These are phyloP conservation scores for Eupsilia transversa DNA, from an alignment of 2,888 invertebrate species.

Conservation along the genomic window DNA sequence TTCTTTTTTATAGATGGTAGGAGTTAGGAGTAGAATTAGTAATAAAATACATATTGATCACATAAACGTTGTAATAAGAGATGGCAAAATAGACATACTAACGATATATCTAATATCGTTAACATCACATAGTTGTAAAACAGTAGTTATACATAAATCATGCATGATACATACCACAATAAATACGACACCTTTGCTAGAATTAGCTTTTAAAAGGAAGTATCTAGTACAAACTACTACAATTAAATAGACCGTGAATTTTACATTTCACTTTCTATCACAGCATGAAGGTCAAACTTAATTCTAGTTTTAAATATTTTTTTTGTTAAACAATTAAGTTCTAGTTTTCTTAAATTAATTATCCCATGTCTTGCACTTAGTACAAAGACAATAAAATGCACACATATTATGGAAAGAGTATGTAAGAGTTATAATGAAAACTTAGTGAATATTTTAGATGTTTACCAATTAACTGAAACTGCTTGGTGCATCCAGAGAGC, in stretches of 20 bases:
- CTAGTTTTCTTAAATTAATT: constrained; percentile 56
- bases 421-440: constrained; percentile 20
- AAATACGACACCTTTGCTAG: constrained; percentile 60
- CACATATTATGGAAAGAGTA: constrained; percentile 39
- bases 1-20: not conserved
- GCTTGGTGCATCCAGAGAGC: constrained; percentile 11
- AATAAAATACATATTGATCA: constrained; percentile 49
- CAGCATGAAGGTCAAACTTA: constrained; percentile 68
- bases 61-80: constrained; percentile 59
- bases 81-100: constrained; percentile 60
- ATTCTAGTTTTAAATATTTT: constrained; percentile 52
- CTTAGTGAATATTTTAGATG: constrained; percentile 16
- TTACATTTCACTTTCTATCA: constrained; percentile 62
- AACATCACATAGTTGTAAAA: constrained; percentile 56
- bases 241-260: constrained; percentile 61
- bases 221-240: constrained; percentile 62
- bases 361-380: constrained; percentile 53
- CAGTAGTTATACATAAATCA: constrained; percentile 49
- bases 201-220: constrained; percentile 45
- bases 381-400: constrained; percentile 57
- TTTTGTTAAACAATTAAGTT: constrained; percentile 47
- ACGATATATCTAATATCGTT: constrained; percentile 57
- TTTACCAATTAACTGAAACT: constrained; percentile 35
- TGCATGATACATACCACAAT: constrained; percentile 59
- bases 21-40: not conserved